Percentiles rank a stretch among this genome's conserved stretches.
phyloP scores from a whole-genome alignment of 2,797 vertebrate species.

The Rhinatrema bivittatum region DNA sequence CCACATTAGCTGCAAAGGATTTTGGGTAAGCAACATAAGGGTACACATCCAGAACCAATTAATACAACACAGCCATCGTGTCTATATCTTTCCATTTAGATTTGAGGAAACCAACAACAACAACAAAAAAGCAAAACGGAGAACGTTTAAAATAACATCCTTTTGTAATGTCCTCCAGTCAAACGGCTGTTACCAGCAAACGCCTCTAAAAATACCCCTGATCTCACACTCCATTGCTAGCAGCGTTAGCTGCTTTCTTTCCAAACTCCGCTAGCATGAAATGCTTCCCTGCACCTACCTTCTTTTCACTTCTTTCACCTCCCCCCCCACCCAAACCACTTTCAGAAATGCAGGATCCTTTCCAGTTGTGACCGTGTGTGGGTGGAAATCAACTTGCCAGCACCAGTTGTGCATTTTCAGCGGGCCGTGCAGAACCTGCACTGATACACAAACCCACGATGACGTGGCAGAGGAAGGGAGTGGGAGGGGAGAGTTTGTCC shows the following conservation, averaged over 20 bases:
- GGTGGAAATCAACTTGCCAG: slow-evolving; percentile 9
- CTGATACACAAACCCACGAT: slow-evolving; percentile 25
- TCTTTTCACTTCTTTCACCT: too few relatives aligned
- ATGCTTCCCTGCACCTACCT: slow-evolving; percentile 11
- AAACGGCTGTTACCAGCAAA: slow-evolving; percentile 2
- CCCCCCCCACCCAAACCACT: slow-evolving; percentile 22
- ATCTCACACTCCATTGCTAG: neutral
- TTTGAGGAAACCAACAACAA: too few relatives aligned
- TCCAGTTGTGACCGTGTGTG: slow-evolving; percentile 29
- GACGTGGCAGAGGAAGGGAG: slow-evolving; percentile 27
- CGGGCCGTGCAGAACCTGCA: slow-evolving; percentile 18
- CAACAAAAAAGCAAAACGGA: too few relatives aligned
- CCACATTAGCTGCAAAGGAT: too few relatives aligned
- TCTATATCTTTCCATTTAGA: too few relatives aligned
- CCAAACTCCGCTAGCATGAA: slow-evolving; percentile 25
- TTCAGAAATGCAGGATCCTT: neutral
- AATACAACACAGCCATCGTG: too few relatives aligned
- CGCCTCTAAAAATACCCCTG: neutral
- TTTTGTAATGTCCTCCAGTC: too few relatives aligned
- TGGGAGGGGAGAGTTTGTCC: too few relatives aligned
- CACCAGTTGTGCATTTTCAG: slow-evolving; percentile 14
- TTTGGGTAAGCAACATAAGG: too few relatives aligned
- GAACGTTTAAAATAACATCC: too few relatives aligned
- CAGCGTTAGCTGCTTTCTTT: neutral
- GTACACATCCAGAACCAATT: too few relatives aligned